Percentiles rank a stretch among this genome's conserved stretches.
Conservation (phyloP, 2,888 invertebrate species). For the Spisula subtruncata region DNA sequence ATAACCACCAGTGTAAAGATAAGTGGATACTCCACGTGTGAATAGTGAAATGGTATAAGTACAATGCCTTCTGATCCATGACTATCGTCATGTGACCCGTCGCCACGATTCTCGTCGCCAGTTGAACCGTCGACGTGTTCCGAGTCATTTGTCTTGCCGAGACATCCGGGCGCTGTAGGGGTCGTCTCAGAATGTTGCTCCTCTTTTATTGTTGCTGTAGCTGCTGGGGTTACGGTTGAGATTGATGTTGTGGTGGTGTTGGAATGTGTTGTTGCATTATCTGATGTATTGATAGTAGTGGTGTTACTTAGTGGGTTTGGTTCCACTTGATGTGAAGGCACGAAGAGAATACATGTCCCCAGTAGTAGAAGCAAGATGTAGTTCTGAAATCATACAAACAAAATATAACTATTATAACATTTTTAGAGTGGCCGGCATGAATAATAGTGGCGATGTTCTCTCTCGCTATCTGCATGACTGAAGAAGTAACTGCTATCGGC, state of each 20-base stretch:
- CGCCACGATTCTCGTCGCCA: background rate
- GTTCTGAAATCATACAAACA: background rate
- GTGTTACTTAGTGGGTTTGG: background rate
- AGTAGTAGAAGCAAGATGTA: background rate
- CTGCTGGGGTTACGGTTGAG: background rate
- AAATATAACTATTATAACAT: background rate
- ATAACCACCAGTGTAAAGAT: constrained; percentile 64
- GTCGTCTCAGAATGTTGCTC: background rate
- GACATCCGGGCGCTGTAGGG: background rate
- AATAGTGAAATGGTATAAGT: constrained; percentile 53
- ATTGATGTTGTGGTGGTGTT: background rate
- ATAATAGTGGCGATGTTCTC: too few species aligned
- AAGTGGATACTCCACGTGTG: constrained; percentile 64
- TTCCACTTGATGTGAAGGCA: background rate
- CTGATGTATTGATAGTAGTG: background rate
- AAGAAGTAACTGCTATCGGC: too few species aligned
- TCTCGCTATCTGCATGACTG: too few species aligned
- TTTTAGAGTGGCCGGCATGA: too few species aligned
- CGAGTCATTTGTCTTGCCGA: background rate
- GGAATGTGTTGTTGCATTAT: background rate
- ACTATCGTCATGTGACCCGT: background rate
- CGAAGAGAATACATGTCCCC: background rate
- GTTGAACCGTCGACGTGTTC: too few species aligned
- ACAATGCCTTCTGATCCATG: constrained; percentile 28
- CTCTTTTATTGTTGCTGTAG: background rate